A percentile compares a stretch with the other conserved stretches of the same genome.
These are phyloP conservation scores for Acronicta aceris DNA, from an alignment of 2,888 invertebrate genomes.

Conservation along the genomic window DNA sequence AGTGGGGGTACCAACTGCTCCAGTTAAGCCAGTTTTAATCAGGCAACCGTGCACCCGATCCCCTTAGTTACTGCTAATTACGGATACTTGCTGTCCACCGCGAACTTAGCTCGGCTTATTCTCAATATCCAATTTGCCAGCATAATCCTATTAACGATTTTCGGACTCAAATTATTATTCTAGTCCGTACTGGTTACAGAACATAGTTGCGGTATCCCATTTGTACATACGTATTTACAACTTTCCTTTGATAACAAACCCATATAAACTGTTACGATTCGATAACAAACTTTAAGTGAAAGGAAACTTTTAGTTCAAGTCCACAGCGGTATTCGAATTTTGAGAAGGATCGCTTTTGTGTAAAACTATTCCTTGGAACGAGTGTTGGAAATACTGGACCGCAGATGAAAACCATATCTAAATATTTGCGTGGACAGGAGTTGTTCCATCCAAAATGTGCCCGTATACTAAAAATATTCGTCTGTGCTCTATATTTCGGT, in stretches of 20 bases:
- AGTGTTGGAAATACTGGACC: conserved; percentile 24
- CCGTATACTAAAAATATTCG: conserved; percentile 47
- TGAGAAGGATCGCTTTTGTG: conserved; percentile 39
- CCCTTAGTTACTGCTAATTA: conserved; percentile 86
- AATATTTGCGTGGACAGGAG: conserved; percentile 40
- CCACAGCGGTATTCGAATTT: conserved; percentile 24
- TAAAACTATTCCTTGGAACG: conserved; percentile 29
- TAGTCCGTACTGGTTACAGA: conserved; percentile 44
- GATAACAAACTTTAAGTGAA: conserved; percentile 52
- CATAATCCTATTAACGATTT: conserved; percentile 84
- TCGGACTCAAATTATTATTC: conserved; percentile 75
- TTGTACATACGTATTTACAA: conserved; percentile 44
- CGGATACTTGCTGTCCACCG: conserved; percentile 81
- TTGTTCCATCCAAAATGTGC: conserved; percentile 30
- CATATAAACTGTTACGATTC: conserved; percentile 44
- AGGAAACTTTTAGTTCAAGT: conserved; percentile 47
- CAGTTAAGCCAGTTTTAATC: conserved; percentile 82
- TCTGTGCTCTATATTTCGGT: conserved; percentile 37
- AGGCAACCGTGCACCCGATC: conserved; percentile 66
- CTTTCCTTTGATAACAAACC: conserved; percentile 48
- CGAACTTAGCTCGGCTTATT: conserved; percentile 80
- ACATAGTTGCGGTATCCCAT: conserved; percentile 31
- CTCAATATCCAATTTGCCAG: conserved; percentile 83
- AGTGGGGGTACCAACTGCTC: conserved; percentile 40
- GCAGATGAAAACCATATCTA: conserved; percentile 32